These are phyloP conservation scores for Garra rufa DNA, from an alignment of 2,113 vertebrate genomes.

Conservation along the genomic window DNA sequence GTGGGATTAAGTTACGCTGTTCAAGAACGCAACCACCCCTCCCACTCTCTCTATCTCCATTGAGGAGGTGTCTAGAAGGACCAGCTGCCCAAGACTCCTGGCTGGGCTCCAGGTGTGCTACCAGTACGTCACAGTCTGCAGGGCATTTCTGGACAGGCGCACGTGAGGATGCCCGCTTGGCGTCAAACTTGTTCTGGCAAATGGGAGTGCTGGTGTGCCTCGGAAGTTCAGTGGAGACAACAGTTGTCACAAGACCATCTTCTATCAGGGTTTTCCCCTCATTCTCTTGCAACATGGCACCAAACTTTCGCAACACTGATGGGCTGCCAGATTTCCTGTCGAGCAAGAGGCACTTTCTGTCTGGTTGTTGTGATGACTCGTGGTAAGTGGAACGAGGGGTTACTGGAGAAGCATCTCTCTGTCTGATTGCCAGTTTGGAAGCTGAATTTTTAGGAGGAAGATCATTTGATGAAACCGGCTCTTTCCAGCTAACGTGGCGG, in stretches of 20 bases:
- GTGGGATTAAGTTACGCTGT: slow-evolving; percentile 5
- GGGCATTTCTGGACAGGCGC: slow-evolving; percentile 77
- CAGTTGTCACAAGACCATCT: slow-evolving; percentile 68
- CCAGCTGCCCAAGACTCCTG: slow-evolving; percentile 55
- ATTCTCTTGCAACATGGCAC: slow-evolving; percentile 73
- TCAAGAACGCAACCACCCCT: background rate
- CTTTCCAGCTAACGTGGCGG: slow-evolving; percentile 56
- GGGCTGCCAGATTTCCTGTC: slow-evolving; percentile 71
- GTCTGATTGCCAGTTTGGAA: slow-evolving; percentile 71
- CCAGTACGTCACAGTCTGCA: slow-evolving; percentile 72
- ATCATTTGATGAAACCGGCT: slow-evolving; percentile 57
- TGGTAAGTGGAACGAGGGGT: slow-evolving; percentile 79
- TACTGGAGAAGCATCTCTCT: slow-evolving; percentile 71
- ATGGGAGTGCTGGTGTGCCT: slow-evolving; percentile 65
- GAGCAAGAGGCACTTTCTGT: slow-evolving; percentile 70
- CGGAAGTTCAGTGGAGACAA: slow-evolving; percentile 63
- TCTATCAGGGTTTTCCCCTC: slow-evolving; percentile 77
- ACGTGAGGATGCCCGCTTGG: slow-evolving; percentile 64
- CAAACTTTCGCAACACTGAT: slow-evolving; percentile 74
- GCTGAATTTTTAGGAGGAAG: slow-evolving; percentile 65
- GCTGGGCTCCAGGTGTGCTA: slow-evolving; percentile 64
- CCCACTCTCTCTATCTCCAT: slow-evolving; percentile 41
- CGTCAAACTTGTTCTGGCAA: slow-evolving; percentile 76
- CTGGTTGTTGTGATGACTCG: slow-evolving; percentile 62
- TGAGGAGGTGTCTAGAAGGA: slow-evolving; percentile 19